phyloP scores from a whole-genome alignment of 2,797 vertebrate species.

The Propithecus deckenii region DNA sequence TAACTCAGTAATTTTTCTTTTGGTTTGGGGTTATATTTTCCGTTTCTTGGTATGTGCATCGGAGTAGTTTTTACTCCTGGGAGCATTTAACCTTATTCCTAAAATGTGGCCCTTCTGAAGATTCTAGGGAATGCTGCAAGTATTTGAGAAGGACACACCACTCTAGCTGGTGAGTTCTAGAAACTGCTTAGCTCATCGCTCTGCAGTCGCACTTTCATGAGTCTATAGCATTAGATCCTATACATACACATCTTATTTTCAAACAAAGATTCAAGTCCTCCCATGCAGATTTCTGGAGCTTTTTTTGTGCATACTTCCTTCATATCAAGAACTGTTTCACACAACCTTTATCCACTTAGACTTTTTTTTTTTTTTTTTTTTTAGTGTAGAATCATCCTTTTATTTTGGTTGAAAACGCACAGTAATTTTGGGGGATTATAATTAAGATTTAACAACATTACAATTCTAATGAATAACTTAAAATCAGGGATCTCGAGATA shows the following conservation, averaged over 20 bases:
- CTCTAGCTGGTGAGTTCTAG: neutral
- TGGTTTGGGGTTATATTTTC: neutral
- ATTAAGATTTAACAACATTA: too few relatives aligned
- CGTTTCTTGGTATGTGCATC: neutral
- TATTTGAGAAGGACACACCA: neutral
- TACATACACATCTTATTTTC: neutral
- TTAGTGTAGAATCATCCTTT: too few relatives aligned
- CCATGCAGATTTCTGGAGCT: neutral
- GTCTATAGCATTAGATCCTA: neutral
- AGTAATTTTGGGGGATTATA: too few relatives aligned
- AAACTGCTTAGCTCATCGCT: neutral
- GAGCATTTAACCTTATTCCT: neutral
- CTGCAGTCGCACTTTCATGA: neutral
- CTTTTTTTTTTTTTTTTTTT: neutral
- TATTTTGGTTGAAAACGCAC: too few relatives aligned
- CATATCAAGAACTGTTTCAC: neutral
- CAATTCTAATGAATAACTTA: too few relatives aligned
- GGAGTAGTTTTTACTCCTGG: neutral
- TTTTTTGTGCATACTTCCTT: neutral
- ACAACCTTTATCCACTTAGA: neutral
- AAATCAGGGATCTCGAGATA: too few relatives aligned
- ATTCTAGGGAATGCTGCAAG: neutral
- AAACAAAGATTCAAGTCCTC: neutral
- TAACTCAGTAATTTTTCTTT: neutral
- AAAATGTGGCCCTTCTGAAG: neutral